Base-by-base conservation (phyloP, 1,140 invertebrate genomes). In the Drosophila pectinifera region DNA sequence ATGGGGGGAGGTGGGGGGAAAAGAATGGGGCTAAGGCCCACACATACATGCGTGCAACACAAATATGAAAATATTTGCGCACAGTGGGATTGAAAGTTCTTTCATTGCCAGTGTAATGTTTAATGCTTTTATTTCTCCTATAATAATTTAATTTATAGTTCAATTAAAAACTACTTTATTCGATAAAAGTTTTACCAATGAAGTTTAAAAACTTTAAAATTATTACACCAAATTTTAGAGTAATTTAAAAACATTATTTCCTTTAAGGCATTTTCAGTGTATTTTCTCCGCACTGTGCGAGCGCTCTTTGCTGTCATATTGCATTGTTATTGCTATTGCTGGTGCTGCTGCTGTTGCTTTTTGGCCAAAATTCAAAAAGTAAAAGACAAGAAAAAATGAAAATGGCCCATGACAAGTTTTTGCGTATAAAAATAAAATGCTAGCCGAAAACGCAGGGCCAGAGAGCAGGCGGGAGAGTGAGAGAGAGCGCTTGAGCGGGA, bases 321-420 rank as follows among this genome's bases (percentile, higher is more conserved):
- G 68, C 65, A 70, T 39, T 45, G 59, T 76, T 80, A 57, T 83
- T 83, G 43, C 49, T 74, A 38, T 45, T 73, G 38, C 26, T 34
- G 26, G 11, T 46, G 38, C 41, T 57, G 54, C 54, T 53, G 68
- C 42, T 76, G 20, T 53, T 78, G 58, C 65, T 65, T 76, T 79
- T 88, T 80, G 84, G 84, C 84, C 83, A 84, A 88, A 86, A 86
- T 70, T 88, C 83, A 86, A 80, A 75, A 85, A 78, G 51, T 42
- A 38, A 73, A 74, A 74, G 57, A 53, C 56, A 54, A 46, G 49
- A 41, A 74, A 45, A 56, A 70, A 46, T 41, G 56, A 81, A 88
- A 79, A 89, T 83, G 65, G 67, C 79, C 61, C 72, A 80, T 79
- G 76, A 89, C 73, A 86, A 79, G 72, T 69, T 78, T 68, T 63